phyloP scores from a whole-genome alignment of 92 coral and sea anemone genomes.

The Virgularia gustaviana region DNA sequence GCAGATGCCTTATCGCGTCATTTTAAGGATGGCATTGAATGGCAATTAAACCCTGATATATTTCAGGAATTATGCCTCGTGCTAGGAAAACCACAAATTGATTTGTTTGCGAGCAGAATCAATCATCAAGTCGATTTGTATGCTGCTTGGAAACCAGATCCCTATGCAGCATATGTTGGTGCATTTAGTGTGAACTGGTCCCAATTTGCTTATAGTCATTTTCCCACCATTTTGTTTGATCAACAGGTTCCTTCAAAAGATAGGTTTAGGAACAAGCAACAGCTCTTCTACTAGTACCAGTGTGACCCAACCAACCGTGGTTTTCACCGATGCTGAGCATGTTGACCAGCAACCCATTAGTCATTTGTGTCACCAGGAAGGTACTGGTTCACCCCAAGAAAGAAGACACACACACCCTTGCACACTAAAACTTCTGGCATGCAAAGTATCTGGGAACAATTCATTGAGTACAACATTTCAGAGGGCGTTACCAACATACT shows the following conservation, averaged over 20 bases:
- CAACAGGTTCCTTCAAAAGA: constrained; percentile 37
- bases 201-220: constrained; percentile 8
- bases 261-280: constrained; percentile 34
- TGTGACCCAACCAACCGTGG: constrained; percentile 38
- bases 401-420: constrained; percentile 39
- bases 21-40: constrained; percentile 39
- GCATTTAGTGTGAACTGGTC: constrained; percentile 33
- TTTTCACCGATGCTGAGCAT: constrained; percentile 29
- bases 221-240: constrained; percentile 41
- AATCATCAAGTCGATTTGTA: constrained; percentile 32
- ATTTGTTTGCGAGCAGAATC: constrained; percentile 39
- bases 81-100: constrained; percentile 23
- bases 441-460: constrained; percentile 28
- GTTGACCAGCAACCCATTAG: constrained; percentile 19
- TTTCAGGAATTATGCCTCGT: too few relatives aligned
- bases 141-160: too few relatives aligned
- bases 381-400: constrained; percentile 25
- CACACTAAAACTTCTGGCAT: constrained; percentile 22
- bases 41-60: too few relatives aligned
- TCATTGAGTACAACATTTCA: not conserved
- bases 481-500: not conserved
- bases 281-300: constrained; percentile 22
- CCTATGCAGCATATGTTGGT: constrained; percentile 38
- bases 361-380: not conserved
- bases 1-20: constrained; percentile 41